Conservation (phyloP, 2,113 vertebrate species). For the Sebastes schlegelii region DNA sequence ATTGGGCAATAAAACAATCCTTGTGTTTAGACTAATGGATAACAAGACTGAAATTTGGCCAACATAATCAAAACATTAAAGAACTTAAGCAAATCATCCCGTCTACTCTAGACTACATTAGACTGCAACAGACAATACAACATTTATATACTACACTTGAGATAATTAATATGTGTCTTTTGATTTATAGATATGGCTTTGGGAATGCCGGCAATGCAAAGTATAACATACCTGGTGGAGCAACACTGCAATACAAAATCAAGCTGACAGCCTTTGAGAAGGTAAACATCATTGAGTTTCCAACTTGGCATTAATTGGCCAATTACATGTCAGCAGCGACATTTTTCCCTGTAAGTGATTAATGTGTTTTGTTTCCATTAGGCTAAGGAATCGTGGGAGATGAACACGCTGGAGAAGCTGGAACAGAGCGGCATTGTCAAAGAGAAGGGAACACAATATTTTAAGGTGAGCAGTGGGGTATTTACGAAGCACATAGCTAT, state of each 20-base stretch:
- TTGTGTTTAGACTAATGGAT: neutral
- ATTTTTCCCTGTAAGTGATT: neutral
- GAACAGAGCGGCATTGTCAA: conserved; percentile 95
- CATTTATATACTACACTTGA: neutral
- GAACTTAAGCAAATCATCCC: neutral
- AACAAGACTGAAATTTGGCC: neutral
- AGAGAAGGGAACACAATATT: conserved; percentile 95
- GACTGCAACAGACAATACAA: neutral
- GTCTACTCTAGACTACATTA: neutral
- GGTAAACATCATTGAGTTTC: conserved; percentile 76
- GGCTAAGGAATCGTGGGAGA: conserved; percentile 99
- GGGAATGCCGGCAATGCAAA: conserved; percentile 87
- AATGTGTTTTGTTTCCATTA: conserved; percentile 55
- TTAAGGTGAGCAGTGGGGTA: conserved; percentile 87
- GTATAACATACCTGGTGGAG: conserved; percentile 90
- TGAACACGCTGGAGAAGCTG: conserved; percentile 93
- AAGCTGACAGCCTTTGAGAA: conserved; percentile 94
- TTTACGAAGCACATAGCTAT: conserved; percentile 55
- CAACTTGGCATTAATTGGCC: neutral
- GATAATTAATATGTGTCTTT: conserved; percentile 2
- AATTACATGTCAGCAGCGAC: neutral
- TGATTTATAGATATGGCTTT: conserved; percentile 90
- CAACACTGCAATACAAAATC: conserved; percentile 91
- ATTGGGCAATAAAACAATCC: neutral
- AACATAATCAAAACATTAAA: neutral